A percentile compares a stretch with the other conserved stretches of the same genome.
Evolutionary conservation across 2,113 vertebrate genomes (phyloP).

Genomic region (Struthio camelus): DNA sequence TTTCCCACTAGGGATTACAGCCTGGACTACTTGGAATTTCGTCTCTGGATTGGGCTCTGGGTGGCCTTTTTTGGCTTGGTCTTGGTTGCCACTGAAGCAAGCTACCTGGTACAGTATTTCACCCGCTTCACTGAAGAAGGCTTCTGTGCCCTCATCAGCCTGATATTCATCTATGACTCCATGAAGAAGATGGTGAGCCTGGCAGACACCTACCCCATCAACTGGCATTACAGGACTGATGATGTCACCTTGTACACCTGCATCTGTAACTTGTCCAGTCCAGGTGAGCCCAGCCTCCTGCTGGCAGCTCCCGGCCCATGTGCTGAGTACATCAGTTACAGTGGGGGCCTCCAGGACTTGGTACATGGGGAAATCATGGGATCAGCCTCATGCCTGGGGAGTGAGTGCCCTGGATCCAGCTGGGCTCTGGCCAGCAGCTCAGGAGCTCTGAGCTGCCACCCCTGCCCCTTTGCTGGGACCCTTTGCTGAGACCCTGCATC

Average conservation of each 20-base stretch:
- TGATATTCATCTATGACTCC: slow-evolving; percentile 84
- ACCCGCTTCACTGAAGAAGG: slow-evolving; percentile 84
- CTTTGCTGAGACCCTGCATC: no score
- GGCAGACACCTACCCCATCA: slow-evolving; percentile 75
- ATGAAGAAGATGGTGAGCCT: slow-evolving; percentile 81
- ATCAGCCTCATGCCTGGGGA: background rate
- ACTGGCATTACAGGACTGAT: slow-evolving; percentile 66
- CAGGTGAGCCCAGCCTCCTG: background rate
- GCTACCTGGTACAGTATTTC: slow-evolving; percentile 80
- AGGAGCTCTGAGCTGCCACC: background rate
- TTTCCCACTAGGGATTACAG: slow-evolving; percentile 68
- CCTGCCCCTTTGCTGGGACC: no score
- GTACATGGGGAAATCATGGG: no score
- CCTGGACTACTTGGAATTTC: slow-evolving; percentile 82
- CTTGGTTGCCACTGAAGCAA: slow-evolving; percentile 82
- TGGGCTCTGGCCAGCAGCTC: no score
- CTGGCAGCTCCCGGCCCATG: background rate
- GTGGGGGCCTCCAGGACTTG: background rate
- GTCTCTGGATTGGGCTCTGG: slow-evolving; percentile 85
- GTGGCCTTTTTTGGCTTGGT: slow-evolving; percentile 78
- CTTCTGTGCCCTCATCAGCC: slow-evolving; percentile 83
- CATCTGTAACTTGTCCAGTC: slow-evolving; percentile 63
- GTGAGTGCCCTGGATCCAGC: background rate
- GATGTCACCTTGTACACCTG: slow-evolving; percentile 71
- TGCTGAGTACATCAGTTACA: background rate